These are phyloP conservation scores for Gambelia wislizenii DNA, from an alignment of 2,797 vertebrate genomes.

Conservation along the genomic window DNA sequence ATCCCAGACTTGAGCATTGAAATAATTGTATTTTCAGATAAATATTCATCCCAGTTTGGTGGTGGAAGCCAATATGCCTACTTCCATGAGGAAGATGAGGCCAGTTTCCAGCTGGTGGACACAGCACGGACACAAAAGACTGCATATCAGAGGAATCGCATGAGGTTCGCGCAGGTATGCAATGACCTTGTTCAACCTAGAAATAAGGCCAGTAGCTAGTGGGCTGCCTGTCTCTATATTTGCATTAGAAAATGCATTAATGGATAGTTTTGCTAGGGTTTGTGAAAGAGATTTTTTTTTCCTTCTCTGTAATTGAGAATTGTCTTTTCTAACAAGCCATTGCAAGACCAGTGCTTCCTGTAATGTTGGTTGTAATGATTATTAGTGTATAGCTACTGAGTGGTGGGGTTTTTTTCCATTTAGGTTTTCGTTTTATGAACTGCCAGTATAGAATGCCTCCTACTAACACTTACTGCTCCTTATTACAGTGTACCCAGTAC, in stretches of 20 bases:
- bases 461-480: neutral
- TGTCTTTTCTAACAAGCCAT: neutral
- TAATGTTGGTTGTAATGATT: neutral
- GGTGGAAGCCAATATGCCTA: conserved; percentile 98
- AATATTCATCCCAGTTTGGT: conserved; percentile 98
- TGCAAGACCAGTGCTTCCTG: neutral
- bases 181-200: neutral
- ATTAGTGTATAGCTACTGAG: neutral
- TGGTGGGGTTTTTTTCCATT: neutral
- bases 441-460: neutral
- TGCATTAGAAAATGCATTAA: neutral
- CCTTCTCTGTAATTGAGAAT: neutral
- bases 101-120: conserved; percentile 98
- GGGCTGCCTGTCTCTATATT: neutral
- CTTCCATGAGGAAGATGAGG: conserved; percentile 98
- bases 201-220: neutral
- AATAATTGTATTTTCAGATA: conserved; percentile 82
- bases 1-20: neutral
- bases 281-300: neutral
- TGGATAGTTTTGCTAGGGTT: neutral
- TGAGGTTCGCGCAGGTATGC: conserved; percentile 96
- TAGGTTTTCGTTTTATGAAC: neutral
- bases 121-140: conserved; percentile 97
- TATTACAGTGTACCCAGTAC: neutral
- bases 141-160: conserved; percentile 97